Conservation (phyloP, 1,140 invertebrate genomes). For the Pectinophora gossypiella region DNA sequence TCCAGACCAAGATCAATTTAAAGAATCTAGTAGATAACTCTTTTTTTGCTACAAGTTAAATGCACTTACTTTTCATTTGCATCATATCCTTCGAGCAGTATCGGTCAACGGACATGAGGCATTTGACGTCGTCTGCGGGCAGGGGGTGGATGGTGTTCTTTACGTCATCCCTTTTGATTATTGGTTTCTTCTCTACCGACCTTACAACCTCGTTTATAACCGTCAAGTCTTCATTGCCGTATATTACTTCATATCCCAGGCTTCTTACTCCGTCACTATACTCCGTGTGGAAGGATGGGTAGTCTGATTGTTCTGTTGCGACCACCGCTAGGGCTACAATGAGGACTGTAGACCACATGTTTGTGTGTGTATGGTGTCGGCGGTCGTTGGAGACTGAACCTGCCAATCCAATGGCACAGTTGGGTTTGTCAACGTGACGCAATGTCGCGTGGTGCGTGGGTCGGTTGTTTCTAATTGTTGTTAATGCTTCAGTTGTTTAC, state of each 20-base stretch:
- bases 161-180: slow-evolving; percentile 31
- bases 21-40: no score
- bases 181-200: slow-evolving; percentile 34
- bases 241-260: slow-evolving; percentile 40
- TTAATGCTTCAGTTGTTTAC: neutral
- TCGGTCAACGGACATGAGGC: slow-evolving; percentile 55
- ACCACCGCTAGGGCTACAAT: slow-evolving; percentile 5
- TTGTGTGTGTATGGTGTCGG: slow-evolving; percentile 2
- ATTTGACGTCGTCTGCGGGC: slow-evolving; percentile 51
- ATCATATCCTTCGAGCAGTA: slow-evolving; percentile 53
- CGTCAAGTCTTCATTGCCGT: slow-evolving; percentile 50
- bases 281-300: slow-evolving; percentile 35
- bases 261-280: slow-evolving; percentile 41
- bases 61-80: slow-evolving; percentile 57
- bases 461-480: slow-evolving; percentile 3
- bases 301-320: slow-evolving; percentile 8
- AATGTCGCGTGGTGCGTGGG: slow-evolving; percentile 19
- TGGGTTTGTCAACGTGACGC: slow-evolving; percentile 8
- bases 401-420: neutral
- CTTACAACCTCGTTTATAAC: slow-evolving; percentile 47
- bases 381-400: neutral
- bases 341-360: slow-evolving; percentile 29
- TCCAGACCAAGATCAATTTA: no score
- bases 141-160: slow-evolving; percentile 38
- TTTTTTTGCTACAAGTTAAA: no score